Evolutionary conservation across 2,888 invertebrate genomes (phyloP).

Genomic region (Belgica antarctica): DNA sequence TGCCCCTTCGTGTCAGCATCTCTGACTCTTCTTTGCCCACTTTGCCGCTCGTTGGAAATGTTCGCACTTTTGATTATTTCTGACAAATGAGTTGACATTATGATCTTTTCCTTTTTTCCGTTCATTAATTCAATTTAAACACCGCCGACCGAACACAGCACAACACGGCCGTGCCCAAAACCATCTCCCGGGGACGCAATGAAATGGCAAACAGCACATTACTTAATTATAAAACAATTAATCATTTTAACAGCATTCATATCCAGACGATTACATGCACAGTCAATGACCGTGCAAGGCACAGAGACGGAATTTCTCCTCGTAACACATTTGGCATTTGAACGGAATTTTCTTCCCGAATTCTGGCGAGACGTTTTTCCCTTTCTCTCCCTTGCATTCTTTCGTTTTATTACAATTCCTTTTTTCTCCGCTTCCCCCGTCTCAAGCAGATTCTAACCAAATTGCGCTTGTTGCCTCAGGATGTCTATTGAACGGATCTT

Average conservation of each 20-base stretch:
- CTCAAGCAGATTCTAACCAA: neutral
- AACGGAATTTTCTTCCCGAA: neutral
- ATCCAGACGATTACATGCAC: conserved; percentile 28
- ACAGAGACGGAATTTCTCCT: neutral
- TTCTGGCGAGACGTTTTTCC: neutral
- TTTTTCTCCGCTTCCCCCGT: too few relatives aligned
- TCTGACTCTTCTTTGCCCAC: neutral
- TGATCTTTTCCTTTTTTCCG: conserved; percentile 19
- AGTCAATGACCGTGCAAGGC: conserved; percentile 23
- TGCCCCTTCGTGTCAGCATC: neutral
- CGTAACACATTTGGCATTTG: neutral
- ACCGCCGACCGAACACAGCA: neutral
- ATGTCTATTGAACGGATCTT: neutral
- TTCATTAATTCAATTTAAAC: conserved; percentile 20
- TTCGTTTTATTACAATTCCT: neutral
- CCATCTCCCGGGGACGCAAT: neutral
- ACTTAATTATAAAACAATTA: conserved; percentile 43
- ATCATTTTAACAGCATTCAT: conserved; percentile 36
- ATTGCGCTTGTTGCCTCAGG: neutral
- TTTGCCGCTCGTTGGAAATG: too few relatives aligned
- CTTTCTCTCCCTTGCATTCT: neutral
- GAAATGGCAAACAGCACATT: neutral
- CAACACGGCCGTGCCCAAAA: neutral
- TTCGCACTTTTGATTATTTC: neutral
- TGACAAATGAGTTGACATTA: conserved; percentile 41